These are phyloP conservation scores for Anticlea derivata DNA, from an alignment of 2,888 invertebrate species.

Conservation along the genomic window DNA sequence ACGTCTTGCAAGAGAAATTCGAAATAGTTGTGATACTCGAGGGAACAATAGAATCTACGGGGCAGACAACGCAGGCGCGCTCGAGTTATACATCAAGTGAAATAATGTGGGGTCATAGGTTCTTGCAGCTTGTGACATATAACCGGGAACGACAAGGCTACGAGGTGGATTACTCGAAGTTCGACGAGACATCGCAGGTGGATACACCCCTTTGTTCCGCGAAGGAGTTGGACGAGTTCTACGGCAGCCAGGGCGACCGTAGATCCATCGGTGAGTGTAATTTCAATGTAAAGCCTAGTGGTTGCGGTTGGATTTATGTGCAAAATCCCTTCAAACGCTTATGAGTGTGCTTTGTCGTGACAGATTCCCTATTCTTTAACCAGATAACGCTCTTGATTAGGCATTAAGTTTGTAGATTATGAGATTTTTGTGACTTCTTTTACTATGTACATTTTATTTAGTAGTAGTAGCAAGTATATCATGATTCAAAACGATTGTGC, in stretches of 20 bases:
- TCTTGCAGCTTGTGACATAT: conserved; percentile 89
- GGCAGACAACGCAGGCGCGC: conserved; percentile 88
- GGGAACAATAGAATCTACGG: conserved; percentile 92
- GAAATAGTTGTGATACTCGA: conserved; percentile 93
- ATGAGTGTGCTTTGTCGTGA: conserved; percentile 40
- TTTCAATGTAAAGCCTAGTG: conserved; percentile 51
- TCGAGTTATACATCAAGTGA: conserved; percentile 91
- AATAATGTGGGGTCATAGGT: conserved; percentile 92
- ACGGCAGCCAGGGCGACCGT: conserved; percentile 82
- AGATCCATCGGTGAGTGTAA: conserved; percentile 81
- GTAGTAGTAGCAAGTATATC: no score
- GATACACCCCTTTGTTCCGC: conserved; percentile 91
- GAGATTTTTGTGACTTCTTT: conserved; percentile 29
- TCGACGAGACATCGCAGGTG: conserved; percentile 90
- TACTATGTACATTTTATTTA: conserved; percentile 14
- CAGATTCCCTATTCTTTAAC: conserved; percentile 36
- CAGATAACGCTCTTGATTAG: conserved; percentile 34
- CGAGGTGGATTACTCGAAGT: conserved; percentile 92
- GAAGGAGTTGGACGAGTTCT: conserved; percentile 86
- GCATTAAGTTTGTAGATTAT: conserved; percentile 21
- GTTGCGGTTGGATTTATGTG: conserved; percentile 58
- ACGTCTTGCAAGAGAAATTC: conserved; percentile 91
- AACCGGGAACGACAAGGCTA: conserved; percentile 90
- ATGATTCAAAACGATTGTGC: no score
- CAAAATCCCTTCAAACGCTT: conserved; percentile 47